Evolutionary conservation across 1,140 invertebrate genomes (phyloP).

Genomic region (Drosophila prosaltans): DNA sequence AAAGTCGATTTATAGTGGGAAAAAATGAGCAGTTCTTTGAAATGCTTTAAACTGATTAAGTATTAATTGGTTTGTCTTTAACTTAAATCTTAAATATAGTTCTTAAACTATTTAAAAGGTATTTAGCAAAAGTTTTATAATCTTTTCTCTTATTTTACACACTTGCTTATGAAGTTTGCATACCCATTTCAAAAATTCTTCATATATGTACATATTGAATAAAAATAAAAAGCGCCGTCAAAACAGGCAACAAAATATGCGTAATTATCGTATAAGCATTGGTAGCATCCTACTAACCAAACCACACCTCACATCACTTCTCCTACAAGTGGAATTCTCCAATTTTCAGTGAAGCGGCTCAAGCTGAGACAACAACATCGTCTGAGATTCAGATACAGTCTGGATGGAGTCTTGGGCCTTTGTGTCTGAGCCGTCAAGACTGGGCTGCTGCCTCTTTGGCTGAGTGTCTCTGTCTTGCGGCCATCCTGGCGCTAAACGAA

Average conservation of each 20-base stretch:
- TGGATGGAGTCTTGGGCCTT: slow-evolving; percentile 47
- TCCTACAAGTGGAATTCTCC: slow-evolving; percentile 2
- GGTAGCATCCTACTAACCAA: slow-evolving; percentile 32
- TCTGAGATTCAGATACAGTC: background rate
- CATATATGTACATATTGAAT: slow-evolving; percentile 42
- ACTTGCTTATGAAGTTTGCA: slow-evolving; percentile 4
- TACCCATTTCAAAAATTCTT: slow-evolving; percentile 30
- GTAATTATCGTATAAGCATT: slow-evolving; percentile 72
- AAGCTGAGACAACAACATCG: slow-evolving; percentile 26
- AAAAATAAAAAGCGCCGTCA: slow-evolving; percentile 72
- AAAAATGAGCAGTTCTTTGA: background rate
- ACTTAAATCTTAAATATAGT: too few species aligned
- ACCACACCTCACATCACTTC: slow-evolving; percentile 22
- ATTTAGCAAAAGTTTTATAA: too few species aligned
- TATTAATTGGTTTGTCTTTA: background rate
- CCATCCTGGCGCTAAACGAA: slow-evolving; percentile 77
- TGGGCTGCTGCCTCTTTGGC: slow-evolving; percentile 19
- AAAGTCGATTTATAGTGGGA: slow-evolving; percentile 32
- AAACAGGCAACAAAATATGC: slow-evolving; percentile 80
- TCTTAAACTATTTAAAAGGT: too few species aligned
- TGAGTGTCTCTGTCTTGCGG: slow-evolving; percentile 37
- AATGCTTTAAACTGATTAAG: background rate
- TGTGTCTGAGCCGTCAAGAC: slow-evolving; percentile 61
- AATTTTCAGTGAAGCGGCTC: slow-evolving; percentile 19
- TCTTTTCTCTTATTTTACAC: background rate